Evolutionary conservation across 2,797 vertebrate species (phyloP).

Genomic region (Crypturellus tataupa): DNA sequence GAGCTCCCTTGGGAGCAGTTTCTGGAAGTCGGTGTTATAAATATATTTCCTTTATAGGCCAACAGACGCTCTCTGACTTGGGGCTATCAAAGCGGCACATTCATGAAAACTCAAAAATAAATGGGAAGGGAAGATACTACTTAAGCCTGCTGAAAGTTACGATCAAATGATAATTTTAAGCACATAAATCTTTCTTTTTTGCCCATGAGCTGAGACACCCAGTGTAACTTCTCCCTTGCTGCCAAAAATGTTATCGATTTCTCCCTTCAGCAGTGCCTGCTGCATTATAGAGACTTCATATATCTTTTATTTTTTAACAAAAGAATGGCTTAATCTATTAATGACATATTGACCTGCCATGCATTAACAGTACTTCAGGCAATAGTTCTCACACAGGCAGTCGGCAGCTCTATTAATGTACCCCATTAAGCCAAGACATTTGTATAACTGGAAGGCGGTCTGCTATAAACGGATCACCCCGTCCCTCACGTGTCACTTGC

Average conservation of each 20-base stretch:
- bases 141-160: constrained; percentile 46
- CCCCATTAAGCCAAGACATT: neutral
- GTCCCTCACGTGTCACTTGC: neutral
- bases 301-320: neutral
- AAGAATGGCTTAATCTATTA: neutral
- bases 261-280: neutral
- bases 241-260: neutral
- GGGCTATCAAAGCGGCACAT: constrained; percentile 2
- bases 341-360: neutral
- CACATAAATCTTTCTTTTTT: constrained; percentile 24
- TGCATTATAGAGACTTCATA: neutral
- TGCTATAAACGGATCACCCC: neutral
- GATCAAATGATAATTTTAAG: neutral
- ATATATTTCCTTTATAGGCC: constrained; percentile 57
- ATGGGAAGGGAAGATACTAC: constrained; percentile 1
- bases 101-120: constrained; percentile 24
- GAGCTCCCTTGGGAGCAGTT: constrained; percentile 26
- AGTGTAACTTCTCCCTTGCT: neutral
- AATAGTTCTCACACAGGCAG: neutral
- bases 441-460: neutral
- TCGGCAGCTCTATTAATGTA: neutral
- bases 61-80: constrained; percentile 59
- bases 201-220: neutral
- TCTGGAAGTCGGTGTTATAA: constrained; percentile 43
- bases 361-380: neutral